Percentiles rank a stretch among this genome's conserved stretches.
Conservation (phyloP, 1,140 invertebrate genomes). For the Planococcus citri region DNA sequence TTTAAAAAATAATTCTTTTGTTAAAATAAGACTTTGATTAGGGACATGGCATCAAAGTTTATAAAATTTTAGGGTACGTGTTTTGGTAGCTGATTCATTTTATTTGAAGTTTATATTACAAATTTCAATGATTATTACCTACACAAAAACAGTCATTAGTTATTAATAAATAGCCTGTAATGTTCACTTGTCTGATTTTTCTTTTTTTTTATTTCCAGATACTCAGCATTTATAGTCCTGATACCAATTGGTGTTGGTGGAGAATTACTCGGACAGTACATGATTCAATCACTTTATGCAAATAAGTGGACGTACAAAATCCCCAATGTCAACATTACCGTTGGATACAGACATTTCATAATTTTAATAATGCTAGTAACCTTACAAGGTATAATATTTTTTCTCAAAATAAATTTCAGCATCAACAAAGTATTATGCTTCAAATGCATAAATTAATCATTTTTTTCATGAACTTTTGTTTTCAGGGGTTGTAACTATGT, state of each 20-base stretch:
- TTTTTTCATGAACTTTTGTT: not conserved
- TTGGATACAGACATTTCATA: slow-evolving; percentile 2
- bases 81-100: too few relatives aligned
- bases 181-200: too few relatives aligned
- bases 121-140: too few relatives aligned
- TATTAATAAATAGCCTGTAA: too few relatives aligned
- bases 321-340: not conserved
- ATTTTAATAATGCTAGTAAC: not conserved
- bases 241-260: not conserved
- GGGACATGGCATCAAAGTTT: too few relatives aligned
- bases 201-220: not conserved
- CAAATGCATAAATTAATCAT: not conserved
- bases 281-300: not conserved
- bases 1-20: too few relatives aligned
- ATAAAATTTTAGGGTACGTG: too few relatives aligned
- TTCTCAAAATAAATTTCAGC: not conserved
- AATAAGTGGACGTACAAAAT: not conserved
- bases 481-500: not conserved
- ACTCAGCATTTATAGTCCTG: not conserved
- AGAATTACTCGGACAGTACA: slow-evolving; percentile 13
- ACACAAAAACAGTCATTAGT: too few relatives aligned
- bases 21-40: too few relatives aligned
- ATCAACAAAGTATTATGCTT: not conserved
- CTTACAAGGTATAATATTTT: not conserved
- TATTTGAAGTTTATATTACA: too few relatives aligned